A percentile compares a stretch with the other conserved stretches of the same genome.
phyloP scores from a whole-genome alignment of 2,113 vertebrate species.

The Bothrops jararaca region DNA sequence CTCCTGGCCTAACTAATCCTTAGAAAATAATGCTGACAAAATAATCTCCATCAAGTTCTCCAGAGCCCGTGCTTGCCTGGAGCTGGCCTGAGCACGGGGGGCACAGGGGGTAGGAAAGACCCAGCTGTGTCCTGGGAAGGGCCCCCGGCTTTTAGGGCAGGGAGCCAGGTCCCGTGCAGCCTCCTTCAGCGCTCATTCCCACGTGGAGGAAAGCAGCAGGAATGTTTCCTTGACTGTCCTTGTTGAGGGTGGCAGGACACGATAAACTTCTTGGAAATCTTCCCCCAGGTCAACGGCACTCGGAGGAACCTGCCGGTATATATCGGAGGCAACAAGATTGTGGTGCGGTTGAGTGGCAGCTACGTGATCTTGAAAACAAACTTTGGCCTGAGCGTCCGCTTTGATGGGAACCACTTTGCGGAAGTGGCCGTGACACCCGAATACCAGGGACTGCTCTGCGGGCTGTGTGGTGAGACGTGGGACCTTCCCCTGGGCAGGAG shows the following conservation, averaged over 20 bases:
- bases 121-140: too few relatives aligned
- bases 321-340: slow-evolving; percentile 57
- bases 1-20: neutral
- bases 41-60: neutral
- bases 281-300: slow-evolving; percentile 71
- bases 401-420: slow-evolving; percentile 84
- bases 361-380: slow-evolving; percentile 80
- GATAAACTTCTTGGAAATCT: neutral
- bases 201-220: neutral
- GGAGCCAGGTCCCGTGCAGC: neutral
- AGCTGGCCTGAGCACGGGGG: neutral
- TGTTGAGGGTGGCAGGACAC: neutral
- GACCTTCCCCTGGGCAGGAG: neutral
- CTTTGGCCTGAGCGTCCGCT: slow-evolving; percentile 81
- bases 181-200: neutral
- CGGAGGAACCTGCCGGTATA: slow-evolving; percentile 70
- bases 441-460: slow-evolving; percentile 79
- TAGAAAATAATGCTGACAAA: neutral
- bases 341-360: slow-evolving; percentile 77
- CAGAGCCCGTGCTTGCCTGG: neutral
- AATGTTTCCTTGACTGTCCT: neutral
- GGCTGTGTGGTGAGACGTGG: slow-evolving; percentile 81
- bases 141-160: too few relatives aligned
- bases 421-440: slow-evolving; percentile 77
- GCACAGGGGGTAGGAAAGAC: neutral